A percentile compares a stretch with the other conserved stretches of the same genome.
These are phyloP conservation scores for Allobates femoralis DNA, from an alignment of 2,797 vertebrate species.

Conservation along the genomic window DNA sequence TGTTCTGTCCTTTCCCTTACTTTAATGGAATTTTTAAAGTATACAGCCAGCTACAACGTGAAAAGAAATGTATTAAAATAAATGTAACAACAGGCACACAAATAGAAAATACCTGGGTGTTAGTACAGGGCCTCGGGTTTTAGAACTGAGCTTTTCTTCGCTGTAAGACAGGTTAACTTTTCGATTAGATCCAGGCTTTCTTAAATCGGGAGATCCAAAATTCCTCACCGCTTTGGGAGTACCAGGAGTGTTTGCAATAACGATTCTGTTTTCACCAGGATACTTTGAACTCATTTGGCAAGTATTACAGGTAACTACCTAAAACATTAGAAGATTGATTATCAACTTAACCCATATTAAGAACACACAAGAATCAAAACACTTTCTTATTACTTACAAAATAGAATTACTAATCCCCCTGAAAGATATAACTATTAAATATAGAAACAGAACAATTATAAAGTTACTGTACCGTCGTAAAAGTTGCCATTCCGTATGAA, in stretches of 20 bases:
- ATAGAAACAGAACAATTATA: not conserved
- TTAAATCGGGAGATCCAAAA: constrained; percentile 65
- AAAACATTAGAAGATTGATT: constrained; percentile 50
- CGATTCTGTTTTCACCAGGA: constrained; percentile 82
- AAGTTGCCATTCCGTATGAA: constrained; percentile 44
- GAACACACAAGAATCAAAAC: not conserved
- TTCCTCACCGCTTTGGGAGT: constrained; percentile 70
- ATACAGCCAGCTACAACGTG: not conserved
- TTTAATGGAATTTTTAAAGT: no score
- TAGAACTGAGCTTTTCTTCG: constrained; percentile 66
- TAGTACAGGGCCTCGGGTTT: constrained; percentile 67
- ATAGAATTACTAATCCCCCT: not conserved
- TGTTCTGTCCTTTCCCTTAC: no score
- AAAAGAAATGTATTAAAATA: not conserved
- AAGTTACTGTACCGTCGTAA: constrained; percentile 37
- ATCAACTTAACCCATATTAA: not conserved
- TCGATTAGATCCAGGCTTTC: constrained; percentile 57
- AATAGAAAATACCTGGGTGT: constrained; percentile 70
- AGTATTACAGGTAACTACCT: constrained; percentile 92
- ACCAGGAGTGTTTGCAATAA: constrained; percentile 72
- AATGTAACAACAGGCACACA: not conserved
- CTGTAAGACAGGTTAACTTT: constrained; percentile 65
- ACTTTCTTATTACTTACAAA: not conserved
- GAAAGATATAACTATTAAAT: not conserved
- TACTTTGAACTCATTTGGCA: constrained; percentile 85